Base-by-base conservation (phyloP, 23 tunicate species). In the Halocynthia roretzi region DNA sequence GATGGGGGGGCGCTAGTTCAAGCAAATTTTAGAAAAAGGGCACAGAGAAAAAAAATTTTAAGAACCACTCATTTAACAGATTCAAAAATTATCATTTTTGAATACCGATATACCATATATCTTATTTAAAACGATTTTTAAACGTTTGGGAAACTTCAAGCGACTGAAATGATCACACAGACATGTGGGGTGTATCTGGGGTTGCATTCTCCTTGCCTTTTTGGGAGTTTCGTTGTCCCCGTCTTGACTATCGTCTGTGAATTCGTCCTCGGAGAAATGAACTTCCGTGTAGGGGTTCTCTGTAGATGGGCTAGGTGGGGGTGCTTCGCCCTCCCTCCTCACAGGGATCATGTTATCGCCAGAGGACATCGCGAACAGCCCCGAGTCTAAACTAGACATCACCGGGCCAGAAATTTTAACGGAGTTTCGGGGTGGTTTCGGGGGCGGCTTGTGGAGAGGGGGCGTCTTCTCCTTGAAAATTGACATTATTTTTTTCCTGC, bases 331-430 rank as follows among this genome's bases (percentile, higher is more conserved):
- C 23, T 55, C 80, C 54, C 51, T 56, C 2, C 8, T 48, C n/a
- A 62, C 17, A 14, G 55, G 56, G 55, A 74, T 74, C 63, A 64
- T 62, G n/a, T 54, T 53, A 22, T 72, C 11, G 44, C 56, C 67
- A 0, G 76, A 56, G 7, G 81, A 77, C 21, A 40, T 31, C 7
- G 87, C 78, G 7, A 70, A 44, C 54, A 70, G 71, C 6, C 77
- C 72, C 53, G 81, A 49, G 70, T 83, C 87, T 4, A 31, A 31
- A 31, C 44, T 31, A 5, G 73, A 21, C 14, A 57, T 51, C 21
- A 83, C 71, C 8, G 87, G 87, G 10, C 82, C 82, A 5, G 87
- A 83, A 22, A 83, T 77, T 50, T 83, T 67, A 56, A 83, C 81
- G 10, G 64, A 0, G 8, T 54, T 53, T 5, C 78, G 20, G 71